Evolutionary conservation across 2,113 vertebrate genomes (phyloP), one percentile per base, ranked within the genome.

Genomic region (Mola mola): DNA sequence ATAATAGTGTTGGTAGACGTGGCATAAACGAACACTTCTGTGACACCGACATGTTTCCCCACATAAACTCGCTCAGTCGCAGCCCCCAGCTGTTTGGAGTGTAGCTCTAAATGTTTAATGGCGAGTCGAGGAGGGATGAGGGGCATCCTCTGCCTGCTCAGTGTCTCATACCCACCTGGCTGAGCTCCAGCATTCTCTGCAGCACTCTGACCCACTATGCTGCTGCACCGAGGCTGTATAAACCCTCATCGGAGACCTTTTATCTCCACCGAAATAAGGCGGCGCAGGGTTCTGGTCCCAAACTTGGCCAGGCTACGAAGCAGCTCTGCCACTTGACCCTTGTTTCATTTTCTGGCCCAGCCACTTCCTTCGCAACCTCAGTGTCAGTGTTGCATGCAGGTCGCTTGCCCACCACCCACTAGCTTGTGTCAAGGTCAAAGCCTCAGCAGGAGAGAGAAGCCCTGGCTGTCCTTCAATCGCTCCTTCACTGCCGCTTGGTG

Each of bases 41-140:
- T 60, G 78, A 68, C 51, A 20, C 34, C 1, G 34, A 66, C 15
- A 52, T 19, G 38, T 69, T 81, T 72, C 51, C 33, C 20, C 40
- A 33, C 51, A 36, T 34, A 25, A 47, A 28, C 34, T 71, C 61
- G 49, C 49, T 61, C 62, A 47, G 52, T 20, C 15, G 57, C 56
- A 34, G 42, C 81, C 64, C 66, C 75, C 52, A 52, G 66, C 66
- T 41, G 63, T 38, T 52, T 59, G n/a, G 19, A 75, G 53, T 60
- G 68, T 65, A 65, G 81, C 78, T 74, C 49, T 89, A 85, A 91
- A 90, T 90, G 77, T 88, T 90, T 89, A 83, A 90, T 88, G 79
- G 67, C 25, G 72, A 84, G 77, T n/a, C n/a, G n/a, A 72, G 74
- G 44, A 60, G 52, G 71, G 69, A 81, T 67, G 47, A 81, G 75